Percentiles rank a stretch among this genome's conserved stretches.
These are phyloP conservation scores for Trichoplusia ni DNA, from an alignment of 1,140 invertebrate species.

Conservation along the genomic window DNA sequence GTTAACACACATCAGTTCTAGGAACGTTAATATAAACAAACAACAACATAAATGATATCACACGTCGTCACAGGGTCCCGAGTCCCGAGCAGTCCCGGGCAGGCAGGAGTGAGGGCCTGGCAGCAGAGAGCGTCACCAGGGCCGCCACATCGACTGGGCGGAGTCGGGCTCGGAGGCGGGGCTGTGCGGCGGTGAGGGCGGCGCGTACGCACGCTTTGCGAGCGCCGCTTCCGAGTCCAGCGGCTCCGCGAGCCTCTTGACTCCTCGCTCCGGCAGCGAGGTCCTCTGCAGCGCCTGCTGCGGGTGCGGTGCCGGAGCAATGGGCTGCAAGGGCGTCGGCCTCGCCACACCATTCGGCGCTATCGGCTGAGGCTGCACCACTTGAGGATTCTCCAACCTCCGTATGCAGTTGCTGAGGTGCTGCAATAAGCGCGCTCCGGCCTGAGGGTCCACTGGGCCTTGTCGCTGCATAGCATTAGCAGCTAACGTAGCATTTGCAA, in stretches of 20 bases:
- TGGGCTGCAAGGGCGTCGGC: constrained; percentile 77
- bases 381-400: constrained; percentile 65
- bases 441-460: constrained; percentile 87
- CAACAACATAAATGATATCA: constrained; percentile 65
- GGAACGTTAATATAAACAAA: constrained; percentile 71
- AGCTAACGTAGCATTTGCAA: constrained; percentile 86
- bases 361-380: constrained; percentile 65
- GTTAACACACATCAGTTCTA: constrained; percentile 70
- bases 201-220: constrained; percentile 75
- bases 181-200: constrained; percentile 82
- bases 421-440: constrained; percentile 92
- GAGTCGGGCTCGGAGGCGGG: constrained; percentile 80
- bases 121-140: constrained; percentile 72
- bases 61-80: constrained; percentile 57
- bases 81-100: too few species aligned
- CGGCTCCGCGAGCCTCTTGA: constrained; percentile 63
- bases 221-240: constrained; percentile 61
- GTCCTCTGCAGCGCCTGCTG: constrained; percentile 63
- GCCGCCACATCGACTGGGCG: constrained; percentile 80
- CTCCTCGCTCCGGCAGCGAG: constrained; percentile 59
- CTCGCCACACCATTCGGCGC: constrained; percentile 59
- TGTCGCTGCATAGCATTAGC: constrained; percentile 86
- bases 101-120: constrained; percentile 45
- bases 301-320: constrained; percentile 84
- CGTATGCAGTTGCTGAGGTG: constrained; percentile 91